These are phyloP conservation scores for Siniperca knerii DNA, from an alignment of 2,113 vertebrate genomes.

Conservation along the genomic window DNA sequence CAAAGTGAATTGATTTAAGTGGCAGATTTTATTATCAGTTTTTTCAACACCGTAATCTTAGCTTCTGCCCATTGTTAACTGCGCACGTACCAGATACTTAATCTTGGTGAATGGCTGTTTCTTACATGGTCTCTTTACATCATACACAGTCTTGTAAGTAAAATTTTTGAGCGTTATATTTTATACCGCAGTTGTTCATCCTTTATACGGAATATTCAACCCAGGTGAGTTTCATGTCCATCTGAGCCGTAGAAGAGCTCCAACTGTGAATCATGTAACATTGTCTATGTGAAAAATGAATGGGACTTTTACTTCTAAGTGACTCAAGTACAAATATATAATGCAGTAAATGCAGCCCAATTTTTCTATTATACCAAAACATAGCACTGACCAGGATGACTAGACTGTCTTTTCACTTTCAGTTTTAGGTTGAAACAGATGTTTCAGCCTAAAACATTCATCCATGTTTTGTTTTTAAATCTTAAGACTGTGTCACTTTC, in stretches of 20 bases:
- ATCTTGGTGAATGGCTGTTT: not conserved
- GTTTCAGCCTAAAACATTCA: not conserved
- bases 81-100: not conserved
- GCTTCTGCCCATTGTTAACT: not conserved
- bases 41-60: not conserved
- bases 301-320: not conserved
- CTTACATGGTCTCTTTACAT: no score
- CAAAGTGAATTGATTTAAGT: not conserved
- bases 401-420: not conserved
- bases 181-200: not conserved
- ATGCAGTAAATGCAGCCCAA: not conserved
- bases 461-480: slow-evolving; percentile 7
- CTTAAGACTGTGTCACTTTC: not conserved
- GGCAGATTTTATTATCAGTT: not conserved
- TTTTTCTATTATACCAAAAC: rapidly evolving
- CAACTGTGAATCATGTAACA: not conserved
- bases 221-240: not conserved
- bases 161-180: not conserved
- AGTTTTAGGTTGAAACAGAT: not conserved
- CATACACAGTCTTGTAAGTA: not conserved
- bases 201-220: not conserved
- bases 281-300: not conserved
- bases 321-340: not conserved
- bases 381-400: not conserved
- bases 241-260: not conserved